Percentiles rank a stretch among this genome's conserved stretches.
Evolutionary conservation across 2,113 vertebrate species (phyloP).

Genomic region (Neopipo cinnamomea): DNA sequence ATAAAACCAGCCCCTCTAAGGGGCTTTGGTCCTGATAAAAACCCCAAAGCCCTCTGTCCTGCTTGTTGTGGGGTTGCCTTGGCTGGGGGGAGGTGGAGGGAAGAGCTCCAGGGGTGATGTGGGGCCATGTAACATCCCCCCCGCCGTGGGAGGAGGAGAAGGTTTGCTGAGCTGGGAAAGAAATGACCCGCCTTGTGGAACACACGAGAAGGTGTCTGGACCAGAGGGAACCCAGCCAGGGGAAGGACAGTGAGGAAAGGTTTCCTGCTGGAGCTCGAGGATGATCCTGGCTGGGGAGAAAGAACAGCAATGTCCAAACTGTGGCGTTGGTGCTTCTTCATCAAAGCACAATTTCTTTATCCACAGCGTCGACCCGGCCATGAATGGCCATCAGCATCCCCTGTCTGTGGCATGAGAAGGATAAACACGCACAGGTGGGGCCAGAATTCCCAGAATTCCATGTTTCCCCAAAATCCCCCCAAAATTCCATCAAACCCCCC

Average conservation of each 20-base stretch:
- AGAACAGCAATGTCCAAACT: not conserved
- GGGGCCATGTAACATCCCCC: fast-evolving
- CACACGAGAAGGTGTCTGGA: not conserved
- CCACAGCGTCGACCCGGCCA: not conserved
- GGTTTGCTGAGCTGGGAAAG: not conserved
- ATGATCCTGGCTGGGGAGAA: not conserved
- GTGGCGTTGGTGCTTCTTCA: not conserved
- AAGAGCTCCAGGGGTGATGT: not conserved
- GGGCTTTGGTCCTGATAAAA: not conserved
- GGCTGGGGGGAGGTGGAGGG: not conserved
- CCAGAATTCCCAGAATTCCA: too few species aligned
- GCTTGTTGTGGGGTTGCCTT: not conserved
- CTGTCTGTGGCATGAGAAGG: not conserved
- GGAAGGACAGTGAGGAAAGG: not conserved
- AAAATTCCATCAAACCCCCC: too few species aligned
- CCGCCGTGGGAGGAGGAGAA: not conserved
- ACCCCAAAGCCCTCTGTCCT: not conserved
- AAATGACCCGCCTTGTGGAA: not conserved
- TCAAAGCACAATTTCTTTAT: not conserved
- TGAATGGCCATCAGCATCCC: not conserved
- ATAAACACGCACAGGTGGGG: too few species aligned
- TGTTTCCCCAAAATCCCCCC: too few species aligned
- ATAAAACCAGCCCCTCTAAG: not conserved
- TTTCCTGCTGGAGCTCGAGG: not conserved
- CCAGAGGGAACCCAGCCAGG: not conserved